These are phyloP conservation scores for Rhyzopertha dominica DNA, from an alignment of 1,140 invertebrate species.

Conservation along the genomic window DNA sequence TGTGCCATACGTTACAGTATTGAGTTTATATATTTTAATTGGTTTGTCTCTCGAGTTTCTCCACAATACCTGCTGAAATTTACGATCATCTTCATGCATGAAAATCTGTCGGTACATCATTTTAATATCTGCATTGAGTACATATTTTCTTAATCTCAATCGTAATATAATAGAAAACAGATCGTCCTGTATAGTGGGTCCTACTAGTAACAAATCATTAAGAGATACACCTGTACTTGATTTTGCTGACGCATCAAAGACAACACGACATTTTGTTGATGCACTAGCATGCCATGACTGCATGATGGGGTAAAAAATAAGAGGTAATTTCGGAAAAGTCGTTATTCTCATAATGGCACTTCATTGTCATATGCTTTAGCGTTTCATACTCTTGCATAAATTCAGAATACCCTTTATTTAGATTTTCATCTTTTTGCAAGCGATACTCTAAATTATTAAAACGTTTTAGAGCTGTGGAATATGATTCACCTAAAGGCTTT, in stretches of 20 bases:
- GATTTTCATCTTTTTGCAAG: slow-evolving; percentile 2
- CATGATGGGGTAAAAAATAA: slow-evolving; percentile 42
- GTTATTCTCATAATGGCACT: slow-evolving; percentile 1
- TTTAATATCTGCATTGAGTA: background rate
- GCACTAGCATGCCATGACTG: slow-evolving; percentile 30
- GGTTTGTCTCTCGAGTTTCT: slow-evolving; percentile 14
- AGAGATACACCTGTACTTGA: slow-evolving; percentile 39
- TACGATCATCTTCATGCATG: background rate
- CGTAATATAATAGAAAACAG: too few relatives aligned
- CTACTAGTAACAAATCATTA: slow-evolving; percentile 43
- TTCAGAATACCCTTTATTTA: slow-evolving; percentile 10
- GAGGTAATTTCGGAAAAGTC: slow-evolving; percentile 4
- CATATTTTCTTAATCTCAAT: too few relatives aligned
- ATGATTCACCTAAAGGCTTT: slow-evolving; percentile 12
- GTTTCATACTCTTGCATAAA: slow-evolving; percentile 11
- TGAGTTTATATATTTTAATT: slow-evolving; percentile 14
- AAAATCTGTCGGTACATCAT: slow-evolving; percentile 1
- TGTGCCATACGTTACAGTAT: slow-evolving; percentile 23
- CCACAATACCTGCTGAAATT: slow-evolving; percentile 35
- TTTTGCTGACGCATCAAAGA: slow-evolving; percentile 41
- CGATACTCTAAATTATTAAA: slow-evolving; percentile 10
- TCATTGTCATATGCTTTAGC: slow-evolving; percentile 14
- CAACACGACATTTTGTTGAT: slow-evolving; percentile 37
- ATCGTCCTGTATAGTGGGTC: slow-evolving; percentile 45
- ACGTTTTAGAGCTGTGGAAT: slow-evolving; percentile 9